Evolutionary conservation across 2,888 invertebrate species (phyloP).

Genomic region (Minunthozetes semirufus): DNA sequence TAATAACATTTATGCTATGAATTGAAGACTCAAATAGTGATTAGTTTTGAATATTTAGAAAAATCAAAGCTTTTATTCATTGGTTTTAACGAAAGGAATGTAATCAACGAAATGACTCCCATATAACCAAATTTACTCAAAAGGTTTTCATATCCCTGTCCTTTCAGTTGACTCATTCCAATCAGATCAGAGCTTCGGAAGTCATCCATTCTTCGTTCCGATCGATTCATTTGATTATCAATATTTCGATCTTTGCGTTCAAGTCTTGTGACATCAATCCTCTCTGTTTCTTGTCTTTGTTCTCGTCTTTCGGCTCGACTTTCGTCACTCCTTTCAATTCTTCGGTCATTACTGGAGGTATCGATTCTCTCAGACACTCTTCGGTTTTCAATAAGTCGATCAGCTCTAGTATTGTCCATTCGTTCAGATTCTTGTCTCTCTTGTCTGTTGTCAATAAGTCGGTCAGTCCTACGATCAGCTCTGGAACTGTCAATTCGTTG

Average conservation of each 20-base stretch:
- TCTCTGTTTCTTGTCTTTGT: too few species aligned
- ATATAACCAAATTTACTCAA: not conserved
- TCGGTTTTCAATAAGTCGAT: not conserved
- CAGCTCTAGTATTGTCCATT: not conserved
- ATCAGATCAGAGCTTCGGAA: not conserved
- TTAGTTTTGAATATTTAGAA: slow-evolving; percentile 9
- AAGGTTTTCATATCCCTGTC: not conserved
- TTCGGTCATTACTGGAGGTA: not conserved
- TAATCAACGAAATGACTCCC: not conserved
- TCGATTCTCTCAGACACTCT: not conserved
- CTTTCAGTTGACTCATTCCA: not conserved
- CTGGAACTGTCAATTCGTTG: not conserved
- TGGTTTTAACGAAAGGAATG: not conserved
- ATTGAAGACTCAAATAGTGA: not conserved
- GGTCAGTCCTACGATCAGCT: not conserved
- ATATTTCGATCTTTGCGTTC: too few species aligned
- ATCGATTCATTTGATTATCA: too few species aligned
- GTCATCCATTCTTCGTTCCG: not conserved
- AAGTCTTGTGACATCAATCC: too few species aligned
- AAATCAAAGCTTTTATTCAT: slow-evolving; percentile 7
- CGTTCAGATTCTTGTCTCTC: too few species aligned
- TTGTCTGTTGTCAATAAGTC: too few species aligned
- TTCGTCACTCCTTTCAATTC: too few species aligned
- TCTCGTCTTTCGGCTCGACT: too few species aligned
- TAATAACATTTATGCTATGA: not conserved